Evolutionary conservation across 2,797 vertebrate species (phyloP).

Genomic region (Xenopus petersii): DNA sequence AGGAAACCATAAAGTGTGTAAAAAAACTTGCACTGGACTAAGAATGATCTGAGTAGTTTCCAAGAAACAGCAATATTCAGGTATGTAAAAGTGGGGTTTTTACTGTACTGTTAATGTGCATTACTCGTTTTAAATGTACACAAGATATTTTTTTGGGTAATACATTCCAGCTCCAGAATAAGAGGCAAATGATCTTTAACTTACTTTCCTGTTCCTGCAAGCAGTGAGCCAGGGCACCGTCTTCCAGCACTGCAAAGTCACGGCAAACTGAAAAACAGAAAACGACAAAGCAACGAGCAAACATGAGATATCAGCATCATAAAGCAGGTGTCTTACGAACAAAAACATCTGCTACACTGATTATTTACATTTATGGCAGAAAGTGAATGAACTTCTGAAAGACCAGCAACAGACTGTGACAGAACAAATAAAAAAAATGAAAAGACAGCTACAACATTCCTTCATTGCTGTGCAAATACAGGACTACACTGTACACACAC

Average conservation of each 20-base stretch:
- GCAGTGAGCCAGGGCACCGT: constrained; percentile 67
- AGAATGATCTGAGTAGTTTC: too few species aligned
- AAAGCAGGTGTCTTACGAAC: neutral
- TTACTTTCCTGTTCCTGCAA: constrained; percentile 77
- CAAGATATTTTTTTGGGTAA: too few species aligned
- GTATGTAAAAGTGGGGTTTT: too few species aligned
- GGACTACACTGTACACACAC: neutral
- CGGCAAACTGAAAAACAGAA: constrained; percentile 62
- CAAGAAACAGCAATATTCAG: too few species aligned
- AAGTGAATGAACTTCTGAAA: neutral
- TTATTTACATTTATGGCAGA: neutral
- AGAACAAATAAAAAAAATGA: neutral
- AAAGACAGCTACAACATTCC: neutral
- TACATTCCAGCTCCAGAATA: too few species aligned
- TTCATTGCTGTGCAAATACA: neutral
- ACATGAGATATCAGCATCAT: neutral
- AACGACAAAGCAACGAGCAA: neutral
- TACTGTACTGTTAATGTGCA: too few species aligned
- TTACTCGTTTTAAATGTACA: too few species aligned
- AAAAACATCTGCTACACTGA: neutral
- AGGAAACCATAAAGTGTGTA: too few species aligned
- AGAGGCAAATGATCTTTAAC: constrained; percentile 17
- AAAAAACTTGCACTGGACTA: too few species aligned
- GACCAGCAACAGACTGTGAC: neutral
- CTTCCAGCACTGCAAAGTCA: constrained; percentile 72